Conservation (phyloP, 2,888 invertebrate genomes). For the Chrysina gloriosa region DNA sequence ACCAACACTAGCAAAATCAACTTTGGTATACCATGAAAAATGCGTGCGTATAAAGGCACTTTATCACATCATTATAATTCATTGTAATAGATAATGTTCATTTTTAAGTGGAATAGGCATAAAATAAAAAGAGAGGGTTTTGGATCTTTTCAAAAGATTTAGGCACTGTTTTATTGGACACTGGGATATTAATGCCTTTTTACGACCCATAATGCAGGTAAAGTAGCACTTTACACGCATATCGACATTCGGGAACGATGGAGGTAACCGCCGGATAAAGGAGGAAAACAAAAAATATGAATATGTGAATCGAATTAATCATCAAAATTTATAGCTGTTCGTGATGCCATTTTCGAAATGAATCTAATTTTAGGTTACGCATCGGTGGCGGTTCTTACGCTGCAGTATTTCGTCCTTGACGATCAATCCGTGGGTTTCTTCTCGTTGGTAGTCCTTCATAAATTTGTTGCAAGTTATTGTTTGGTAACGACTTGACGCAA, state of each 20-base stretch:
- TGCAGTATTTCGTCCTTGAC: neutral
- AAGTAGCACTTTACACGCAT: conserved; percentile 34
- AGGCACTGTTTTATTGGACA: conserved; percentile 36
- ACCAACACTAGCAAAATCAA: neutral
- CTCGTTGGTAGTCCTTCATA: neutral
- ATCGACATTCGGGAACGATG: conserved; percentile 21
- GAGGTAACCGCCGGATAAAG: neutral
- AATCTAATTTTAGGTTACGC: conserved; percentile 35
- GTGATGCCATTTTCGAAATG: conserved; percentile 39
- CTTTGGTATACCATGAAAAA: too few relatives aligned
- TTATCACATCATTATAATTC: conserved; percentile 18
- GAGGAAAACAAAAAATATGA: conserved; percentile 23
- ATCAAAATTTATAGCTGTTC: conserved; percentile 37
- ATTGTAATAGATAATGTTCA: conserved; percentile 21
- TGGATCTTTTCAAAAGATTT: conserved; percentile 24
- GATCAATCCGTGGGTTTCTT: neutral
- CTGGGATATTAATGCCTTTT: conserved; percentile 32
- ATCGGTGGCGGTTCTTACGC: neutral
- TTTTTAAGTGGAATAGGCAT: conserved; percentile 17
- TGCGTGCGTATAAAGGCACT: too few relatives aligned
- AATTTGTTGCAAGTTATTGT: conserved; percentile 12
- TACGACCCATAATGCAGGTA: conserved; percentile 36
- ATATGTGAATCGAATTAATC: conserved; percentile 39
- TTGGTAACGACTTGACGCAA: neutral
- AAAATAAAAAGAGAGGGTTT: conserved; percentile 13